Evolutionary conservation across 1,140 invertebrate species (phyloP).

Genomic region (Oncopeltus fasciatus): DNA sequence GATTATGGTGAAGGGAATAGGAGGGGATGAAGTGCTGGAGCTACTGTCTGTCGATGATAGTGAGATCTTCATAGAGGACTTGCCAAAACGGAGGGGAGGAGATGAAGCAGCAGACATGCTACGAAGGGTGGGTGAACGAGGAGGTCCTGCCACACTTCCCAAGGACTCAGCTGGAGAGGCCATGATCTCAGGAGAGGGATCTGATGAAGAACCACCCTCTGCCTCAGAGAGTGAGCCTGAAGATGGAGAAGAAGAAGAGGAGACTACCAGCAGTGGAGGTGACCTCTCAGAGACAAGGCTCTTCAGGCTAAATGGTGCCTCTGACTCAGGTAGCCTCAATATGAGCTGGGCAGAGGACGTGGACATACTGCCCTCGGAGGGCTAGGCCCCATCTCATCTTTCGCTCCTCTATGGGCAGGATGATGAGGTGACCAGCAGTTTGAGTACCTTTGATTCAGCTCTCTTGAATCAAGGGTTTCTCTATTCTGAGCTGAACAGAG

Average conservation of each 20-base stretch:
- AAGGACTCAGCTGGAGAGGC: conserved; percentile 24
- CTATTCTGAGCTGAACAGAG: too few relatives aligned
- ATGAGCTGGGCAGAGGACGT: conserved; percentile 19
- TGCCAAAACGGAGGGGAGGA: neutral
- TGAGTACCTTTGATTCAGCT: too few relatives aligned
- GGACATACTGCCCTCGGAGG: conserved; percentile 13
- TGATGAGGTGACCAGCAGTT: too few relatives aligned
- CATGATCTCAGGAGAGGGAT: conserved; percentile 24
- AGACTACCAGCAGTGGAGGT: neutral
- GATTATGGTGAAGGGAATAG: conserved; percentile 16
- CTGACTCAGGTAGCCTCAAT: conserved; percentile 11
- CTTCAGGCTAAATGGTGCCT: neutral
- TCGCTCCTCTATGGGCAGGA: too few relatives aligned
- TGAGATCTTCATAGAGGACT: conserved; percentile 14
- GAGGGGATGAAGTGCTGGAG: conserved; percentile 12
- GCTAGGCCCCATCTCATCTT: neutral
- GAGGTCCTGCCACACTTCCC: conserved; percentile 12
- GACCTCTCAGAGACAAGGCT: neutral
- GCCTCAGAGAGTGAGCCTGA: conserved; percentile 11
- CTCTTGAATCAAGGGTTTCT: too few relatives aligned
- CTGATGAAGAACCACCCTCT: conserved; percentile 18
- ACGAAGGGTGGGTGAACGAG: conserved; percentile 14
- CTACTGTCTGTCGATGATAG: conserved; percentile 11
- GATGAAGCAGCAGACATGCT: conserved; percentile 12
- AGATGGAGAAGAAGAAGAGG: neutral